A percentile compares a stretch with the other conserved stretches of the same genome.
Evolutionary conservation across 2,888 invertebrate species (phyloP).

Genomic region (Agrotis puta): DNA sequence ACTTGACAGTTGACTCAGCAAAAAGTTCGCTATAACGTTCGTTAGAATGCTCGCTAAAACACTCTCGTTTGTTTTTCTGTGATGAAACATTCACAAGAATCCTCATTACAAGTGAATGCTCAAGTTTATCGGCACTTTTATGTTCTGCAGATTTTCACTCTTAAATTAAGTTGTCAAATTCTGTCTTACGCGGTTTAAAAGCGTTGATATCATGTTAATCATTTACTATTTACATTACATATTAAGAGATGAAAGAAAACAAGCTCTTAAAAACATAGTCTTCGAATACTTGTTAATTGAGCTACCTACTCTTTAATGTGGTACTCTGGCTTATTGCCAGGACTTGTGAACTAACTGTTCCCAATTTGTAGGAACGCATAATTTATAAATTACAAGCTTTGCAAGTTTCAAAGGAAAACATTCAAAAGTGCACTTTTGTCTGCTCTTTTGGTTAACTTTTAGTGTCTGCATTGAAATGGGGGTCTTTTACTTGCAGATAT

Average conservation of each 20-base stretch:
- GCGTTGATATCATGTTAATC: no score
- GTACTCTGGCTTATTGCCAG: constrained; percentile 44
- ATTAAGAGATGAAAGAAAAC: background rate
- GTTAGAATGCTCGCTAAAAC: no score
- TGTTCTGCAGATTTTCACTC: no score
- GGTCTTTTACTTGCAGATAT: background rate
- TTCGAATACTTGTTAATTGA: constrained; percentile 14
- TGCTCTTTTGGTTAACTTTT: background rate
- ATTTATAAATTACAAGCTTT: constrained; percentile 53
- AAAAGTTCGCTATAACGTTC: no score
- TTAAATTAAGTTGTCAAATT: no score
- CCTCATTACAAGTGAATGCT: no score
- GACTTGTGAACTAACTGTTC: constrained; percentile 2
- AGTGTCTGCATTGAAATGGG: background rate
- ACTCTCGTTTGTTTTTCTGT: no score
- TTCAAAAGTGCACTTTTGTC: constrained; percentile 22
- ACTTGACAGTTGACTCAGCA: no score
- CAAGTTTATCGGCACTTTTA: no score
- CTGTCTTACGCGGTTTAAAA: no score
- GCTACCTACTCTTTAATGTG: constrained; percentile 21
- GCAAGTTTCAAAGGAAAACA: constrained; percentile 31
- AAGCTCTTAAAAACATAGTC: background rate
- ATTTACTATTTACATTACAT: no score
- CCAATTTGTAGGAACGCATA: constrained; percentile 41
- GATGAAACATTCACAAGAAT: no score